These are phyloP conservation scores for Tetrao urogallus DNA, from an alignment of 2,113 vertebrate species.

Conservation along the genomic window DNA sequence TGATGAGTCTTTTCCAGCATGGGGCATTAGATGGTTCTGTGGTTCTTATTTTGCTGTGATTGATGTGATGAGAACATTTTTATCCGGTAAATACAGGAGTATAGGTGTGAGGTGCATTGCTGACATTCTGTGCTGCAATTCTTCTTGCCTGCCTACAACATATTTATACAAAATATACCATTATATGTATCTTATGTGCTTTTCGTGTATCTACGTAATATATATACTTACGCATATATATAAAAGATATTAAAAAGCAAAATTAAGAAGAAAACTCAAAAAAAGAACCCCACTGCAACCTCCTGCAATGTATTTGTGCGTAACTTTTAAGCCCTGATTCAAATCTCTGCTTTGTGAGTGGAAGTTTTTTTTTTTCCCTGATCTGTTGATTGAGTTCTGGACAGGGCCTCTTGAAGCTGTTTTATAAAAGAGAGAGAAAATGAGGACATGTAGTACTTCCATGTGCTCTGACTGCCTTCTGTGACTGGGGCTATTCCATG, in stretches of 20 bases:
- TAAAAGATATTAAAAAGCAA: background rate
- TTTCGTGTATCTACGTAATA: background rate
- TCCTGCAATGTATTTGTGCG: background rate
- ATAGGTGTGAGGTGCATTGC: background rate
- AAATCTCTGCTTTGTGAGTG: background rate
- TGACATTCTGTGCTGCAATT: background rate
- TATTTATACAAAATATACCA: background rate
- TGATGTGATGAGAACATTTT: background rate
- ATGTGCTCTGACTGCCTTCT: slow-evolving; percentile 34
- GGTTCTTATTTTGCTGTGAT: background rate
- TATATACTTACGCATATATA: background rate
- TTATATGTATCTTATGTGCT: background rate
- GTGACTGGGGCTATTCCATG: slow-evolving; percentile 31
- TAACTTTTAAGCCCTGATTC: background rate
- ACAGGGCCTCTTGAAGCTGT: background rate
- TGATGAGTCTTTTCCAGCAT: background rate
- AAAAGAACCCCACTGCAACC: accelerated
- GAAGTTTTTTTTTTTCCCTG: background rate
- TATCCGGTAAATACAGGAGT: background rate
- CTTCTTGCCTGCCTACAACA: background rate
- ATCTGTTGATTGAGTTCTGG: background rate
- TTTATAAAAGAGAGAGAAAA: slow-evolving; percentile 54
- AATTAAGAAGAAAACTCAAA: background rate
- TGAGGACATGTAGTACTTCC: slow-evolving; percentile 28
- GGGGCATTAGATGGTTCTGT: background rate